Base-by-base conservation (phyloP, 2,797 vertebrate species). In the Coracias cyanogaster region DNA sequence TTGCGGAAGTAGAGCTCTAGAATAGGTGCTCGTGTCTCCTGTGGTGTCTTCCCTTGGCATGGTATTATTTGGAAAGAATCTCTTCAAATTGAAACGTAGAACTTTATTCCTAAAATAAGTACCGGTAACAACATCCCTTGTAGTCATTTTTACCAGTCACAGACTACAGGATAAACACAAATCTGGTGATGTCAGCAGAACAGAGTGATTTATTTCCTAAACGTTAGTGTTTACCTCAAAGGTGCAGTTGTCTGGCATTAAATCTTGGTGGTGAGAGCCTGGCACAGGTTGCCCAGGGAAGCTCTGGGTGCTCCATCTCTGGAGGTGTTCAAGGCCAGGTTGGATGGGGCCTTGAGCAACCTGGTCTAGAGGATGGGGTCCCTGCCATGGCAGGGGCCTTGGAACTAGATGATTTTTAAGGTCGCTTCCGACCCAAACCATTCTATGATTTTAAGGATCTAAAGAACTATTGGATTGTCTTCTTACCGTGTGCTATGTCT, bases 31-130 rank as follows among this genome's bases (percentile, higher is more conserved):
- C 1, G 31, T 19, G 43, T 84, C 16, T 86, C 41, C 29, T 81
- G 35, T 43, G 71, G 31, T 79, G 49, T 58, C 33, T 66, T 93
- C 35, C 55, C 20, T 82, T 91, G 45, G 41, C 22, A 6, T 45
- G 31, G 41, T 22, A 13, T 64, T 66, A 15, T 67, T 85, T 61
- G 58, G 65, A 67, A 87, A 33, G 26, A 82, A 61, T 49, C 29
- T 60, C 12, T 67, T 89, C 25, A 49, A 28, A 35, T 18, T 80
- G 71, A 71, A 93, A 54, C 28, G 15, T 46, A 26, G 49, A 87
- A 33, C 22, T 82, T 89, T 89, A 20, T 67, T 87, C 45, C 92
- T 93, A 49, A 90, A 77, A 41, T 73, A 66, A 89, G 29, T 78
- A 39, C 24, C 3, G 26, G 4, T n/a, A 6, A 24, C 3, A 0